Base-by-base conservation (phyloP, 53 echinoderm and acorn worm species). In the Echinarachnius parma region DNA sequence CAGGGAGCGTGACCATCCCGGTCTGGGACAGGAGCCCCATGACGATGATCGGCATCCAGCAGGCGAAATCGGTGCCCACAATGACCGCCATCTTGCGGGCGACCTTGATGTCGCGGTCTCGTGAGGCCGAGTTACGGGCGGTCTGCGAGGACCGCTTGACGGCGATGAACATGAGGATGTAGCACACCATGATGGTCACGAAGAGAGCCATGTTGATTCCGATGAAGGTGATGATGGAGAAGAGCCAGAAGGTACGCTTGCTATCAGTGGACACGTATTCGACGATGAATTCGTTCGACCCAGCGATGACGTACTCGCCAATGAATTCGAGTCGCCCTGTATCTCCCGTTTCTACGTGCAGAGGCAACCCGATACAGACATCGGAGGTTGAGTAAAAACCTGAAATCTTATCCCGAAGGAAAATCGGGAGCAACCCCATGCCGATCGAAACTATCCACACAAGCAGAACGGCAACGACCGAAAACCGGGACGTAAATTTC, bases 1-100 rank as follows among this genome's bases (percentile, higher is more conserved):
- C 46, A 1, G 76, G 82, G 4, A 82, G 45, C 2, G 32, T 47
- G 10, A 82, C 59, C 9, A 13, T 2, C 2, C 77, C 65, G 0
- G 81, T 62, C 28, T 74, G 75, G 8, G 81, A 48, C 2, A 82
- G 57, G 24, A 82, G 55, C 7, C 82, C 76, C 75, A 82, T 75
- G n/a, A 82, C 19, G 16, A 82, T 82, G n/a, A 82, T 63, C 5
- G 75, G 82, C 48, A 82, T 52, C 82, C 82, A 82, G 53, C 82
- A 82, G 29, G 32, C 33, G 34, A 82, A 82, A 62, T 82, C 65
- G 15, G 82, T 82, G 8, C 50, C 76, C 7, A 82, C 59, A 16
- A 82, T 64, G 16, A 82, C 14, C 55, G 65, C 76, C 82, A 82
- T 82, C 7, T 58, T 75, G 1, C 54, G 13, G 7, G 82, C 82